phyloP scores from a whole-genome alignment of 1,140 invertebrate genomes.

The Laodelphax striatellus region DNA sequence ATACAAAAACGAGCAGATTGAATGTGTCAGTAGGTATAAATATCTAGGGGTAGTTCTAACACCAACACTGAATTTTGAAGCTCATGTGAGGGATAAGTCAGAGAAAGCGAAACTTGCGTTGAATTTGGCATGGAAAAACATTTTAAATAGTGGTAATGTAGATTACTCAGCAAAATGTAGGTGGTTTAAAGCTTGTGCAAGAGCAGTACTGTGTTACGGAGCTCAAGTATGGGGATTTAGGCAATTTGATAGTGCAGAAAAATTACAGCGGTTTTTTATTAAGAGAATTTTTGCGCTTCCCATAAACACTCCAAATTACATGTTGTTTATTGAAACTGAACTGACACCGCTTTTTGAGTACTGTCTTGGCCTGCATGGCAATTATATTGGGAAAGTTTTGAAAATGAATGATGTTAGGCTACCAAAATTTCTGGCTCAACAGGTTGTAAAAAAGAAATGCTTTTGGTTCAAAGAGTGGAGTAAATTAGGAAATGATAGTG shows the following conservation, averaged over 20 bases:
- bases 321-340: conserved; percentile 4
- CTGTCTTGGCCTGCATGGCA: not conserved
- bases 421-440: not conserved
- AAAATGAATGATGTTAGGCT: not conserved
- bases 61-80: not conserved
- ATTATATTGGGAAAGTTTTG: not conserved
- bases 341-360: not conserved
- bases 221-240: not conserved
- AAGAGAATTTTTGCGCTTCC: not conserved
- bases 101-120: not conserved
- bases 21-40: conserved; percentile 5
- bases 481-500: not conserved
- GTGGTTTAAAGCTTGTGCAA: not conserved
- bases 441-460: not conserved
- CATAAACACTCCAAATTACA: not conserved
- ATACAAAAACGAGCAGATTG: conserved; percentile 2
- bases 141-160: not conserved
- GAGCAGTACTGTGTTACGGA: not conserved
- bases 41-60: conserved; percentile 12
- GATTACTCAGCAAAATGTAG: not conserved
- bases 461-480: not conserved
- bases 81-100: not conserved
- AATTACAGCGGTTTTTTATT: not conserved
- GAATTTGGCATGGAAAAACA: not conserved
- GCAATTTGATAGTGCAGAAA: not conserved